Evolutionary conservation across 2,888 invertebrate genomes (phyloP).

Genomic region (Linnaemya vulpina): DNA sequence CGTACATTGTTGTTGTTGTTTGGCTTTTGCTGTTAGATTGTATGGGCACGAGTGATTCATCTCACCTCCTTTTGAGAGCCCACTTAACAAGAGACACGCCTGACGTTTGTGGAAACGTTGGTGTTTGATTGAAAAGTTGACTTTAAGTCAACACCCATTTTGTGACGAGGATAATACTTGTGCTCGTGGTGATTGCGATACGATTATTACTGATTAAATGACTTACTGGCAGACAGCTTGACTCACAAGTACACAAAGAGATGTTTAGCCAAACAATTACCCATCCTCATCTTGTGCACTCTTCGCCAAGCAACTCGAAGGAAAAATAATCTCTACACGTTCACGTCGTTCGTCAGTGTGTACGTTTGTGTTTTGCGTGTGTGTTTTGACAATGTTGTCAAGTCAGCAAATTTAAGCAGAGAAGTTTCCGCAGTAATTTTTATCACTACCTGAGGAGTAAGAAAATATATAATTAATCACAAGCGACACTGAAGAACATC

Average conservation of each 20-base stretch:
- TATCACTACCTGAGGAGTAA: too few species aligned
- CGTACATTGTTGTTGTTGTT: conserved; percentile 1
- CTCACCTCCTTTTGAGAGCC: conserved; percentile 63
- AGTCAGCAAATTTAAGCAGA: not conserved
- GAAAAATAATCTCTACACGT: not conserved
- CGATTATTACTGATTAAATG: conserved; percentile 49
- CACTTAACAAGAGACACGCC: conserved; percentile 70
- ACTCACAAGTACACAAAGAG: conserved; percentile 46
- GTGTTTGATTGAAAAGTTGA: conserved; percentile 65
- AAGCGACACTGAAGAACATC: too few species aligned
- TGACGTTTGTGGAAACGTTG: conserved; percentile 61
- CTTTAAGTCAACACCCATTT: conserved; percentile 70
- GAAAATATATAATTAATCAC: too few species aligned
- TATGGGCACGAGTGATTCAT: conserved; percentile 19
- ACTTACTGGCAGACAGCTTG: conserved; percentile 18
- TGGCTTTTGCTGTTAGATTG: conserved; percentile 11
- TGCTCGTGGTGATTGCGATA: conserved; percentile 52
- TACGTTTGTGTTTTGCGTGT: not conserved
- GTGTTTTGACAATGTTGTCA: not conserved
- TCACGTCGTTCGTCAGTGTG: not conserved
- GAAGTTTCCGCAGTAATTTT: too few species aligned
- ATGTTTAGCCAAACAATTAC: conserved; percentile 56
- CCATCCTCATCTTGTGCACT: conserved; percentile 45
- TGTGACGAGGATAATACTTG: conserved; percentile 61
- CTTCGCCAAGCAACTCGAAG: not conserved